Evolutionary conservation across 2,888 invertebrate genomes (phyloP), one percentile per base, ranked within the genome.

Genomic region (Hypomecis punctinalis): DNA sequence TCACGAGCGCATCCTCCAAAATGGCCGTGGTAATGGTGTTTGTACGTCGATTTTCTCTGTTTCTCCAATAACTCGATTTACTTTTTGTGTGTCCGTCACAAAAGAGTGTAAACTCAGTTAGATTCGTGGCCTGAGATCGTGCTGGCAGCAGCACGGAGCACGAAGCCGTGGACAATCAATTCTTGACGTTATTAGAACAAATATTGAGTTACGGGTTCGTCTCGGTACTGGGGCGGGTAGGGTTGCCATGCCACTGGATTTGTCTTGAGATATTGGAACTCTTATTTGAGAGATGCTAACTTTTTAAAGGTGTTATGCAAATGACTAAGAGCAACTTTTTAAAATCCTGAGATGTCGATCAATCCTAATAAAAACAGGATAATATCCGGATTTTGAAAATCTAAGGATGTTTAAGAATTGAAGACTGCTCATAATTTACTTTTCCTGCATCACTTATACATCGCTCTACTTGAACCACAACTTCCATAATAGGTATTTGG

Each of bases 21-120:
- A 91, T 88, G 86, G 87, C 90, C 90, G 90, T 90, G 87, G 77
- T 92, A 92, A 92, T 91, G 82, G 85, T 90, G 83, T 93, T 92
- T 91, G 91, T 92, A 85, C 82, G 91, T 91, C 81, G 89, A 92
- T 93, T 93, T 90, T 90, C 84, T 91, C 90, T 91, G 89, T 91
- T 93, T 92, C 89, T 86, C 80, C 83, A 76, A 88, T 93, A 93
- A 93, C 93, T 93, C 88, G 93, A 93, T 93, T 93, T 92, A 88
- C 85, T 93, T 93, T 93, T 93, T 91, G 86, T 90, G 75, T 80
- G 65, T 61, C 62, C 60, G 72, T 56, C 78, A 92, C 91, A 92
- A 91, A 87, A 83, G 86, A 79, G 77, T 81, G 81, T 86, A 93
- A 92, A 92, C 88, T 91, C 91, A 83, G 91, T 93, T 92, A 92